phyloP scores from a whole-genome alignment of 2,888 invertebrate genomes.

The Caenorhabditis virilis region DNA sequence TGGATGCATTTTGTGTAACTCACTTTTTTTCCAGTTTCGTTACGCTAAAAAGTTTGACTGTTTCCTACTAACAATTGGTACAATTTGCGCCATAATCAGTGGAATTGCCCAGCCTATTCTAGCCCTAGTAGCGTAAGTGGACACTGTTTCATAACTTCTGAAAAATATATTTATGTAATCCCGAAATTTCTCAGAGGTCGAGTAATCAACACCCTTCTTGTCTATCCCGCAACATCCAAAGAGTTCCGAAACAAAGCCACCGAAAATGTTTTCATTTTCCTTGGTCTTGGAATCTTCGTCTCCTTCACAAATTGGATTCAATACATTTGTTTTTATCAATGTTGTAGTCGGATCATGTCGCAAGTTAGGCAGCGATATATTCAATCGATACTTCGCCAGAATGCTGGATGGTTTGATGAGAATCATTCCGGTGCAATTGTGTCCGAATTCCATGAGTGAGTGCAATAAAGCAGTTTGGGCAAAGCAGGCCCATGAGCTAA shows the following conservation, averaged over 20 bases:
- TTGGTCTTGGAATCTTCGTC: constrained; percentile 54
- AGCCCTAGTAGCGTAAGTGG: constrained; percentile 46
- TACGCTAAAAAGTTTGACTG: constrained; percentile 48
- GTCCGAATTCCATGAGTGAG: constrained; percentile 54
- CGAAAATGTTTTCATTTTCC: constrained; percentile 60
- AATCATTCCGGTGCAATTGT: constrained; percentile 54
- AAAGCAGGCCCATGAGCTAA: too few species aligned
- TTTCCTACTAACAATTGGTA: constrained; percentile 47
- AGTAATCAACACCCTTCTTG: constrained; percentile 53
- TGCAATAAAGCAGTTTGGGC: too few species aligned
- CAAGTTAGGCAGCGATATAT: constrained; percentile 46
- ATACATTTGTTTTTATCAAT: constrained; percentile 55
- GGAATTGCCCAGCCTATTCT: constrained; percentile 55
- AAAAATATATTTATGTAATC: too few species aligned
- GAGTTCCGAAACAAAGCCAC: constrained; percentile 52
- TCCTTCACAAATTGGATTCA: constrained; percentile 18
- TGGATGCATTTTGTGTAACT: too few species aligned
- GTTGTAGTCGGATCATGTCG: constrained; percentile 49
- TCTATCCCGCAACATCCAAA: constrained; percentile 40
- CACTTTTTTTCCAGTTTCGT: constrained; percentile 61
- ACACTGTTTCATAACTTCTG: too few species aligned
- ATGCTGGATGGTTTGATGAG: constrained; percentile 58
- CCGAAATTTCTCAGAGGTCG: constrained; percentile 56
- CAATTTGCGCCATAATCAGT: constrained; percentile 44
- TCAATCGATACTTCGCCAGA: constrained; percentile 50